These are phyloP conservation scores for Agrypnia vestita DNA, from an alignment of 1,140 invertebrate genomes.

Conservation along the genomic window DNA sequence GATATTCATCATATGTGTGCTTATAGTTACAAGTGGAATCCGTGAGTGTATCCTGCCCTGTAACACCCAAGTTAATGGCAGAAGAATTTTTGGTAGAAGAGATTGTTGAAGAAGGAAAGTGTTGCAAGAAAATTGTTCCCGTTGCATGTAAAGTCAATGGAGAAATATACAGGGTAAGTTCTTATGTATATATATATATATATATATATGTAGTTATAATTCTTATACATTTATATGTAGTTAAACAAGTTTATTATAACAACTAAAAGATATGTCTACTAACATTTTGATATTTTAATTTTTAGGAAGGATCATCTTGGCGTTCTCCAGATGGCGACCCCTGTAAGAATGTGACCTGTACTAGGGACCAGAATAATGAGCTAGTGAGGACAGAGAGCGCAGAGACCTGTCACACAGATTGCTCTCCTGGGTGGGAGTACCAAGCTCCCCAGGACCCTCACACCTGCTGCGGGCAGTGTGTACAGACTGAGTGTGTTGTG, in stretches of 20 bases:
- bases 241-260: no score
- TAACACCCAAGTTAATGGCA: conserved; percentile 64
- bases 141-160: conserved; percentile 74
- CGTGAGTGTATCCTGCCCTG: conserved; percentile 67
- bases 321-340: conserved; percentile 71
- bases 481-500: conserved; percentile 78
- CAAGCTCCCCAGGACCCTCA: conserved; percentile 64
- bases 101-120: conserved; percentile 68
- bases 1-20: background rate
- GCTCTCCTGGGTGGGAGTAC: conserved; percentile 76
- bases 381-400: conserved; percentile 71
- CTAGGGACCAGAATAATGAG: conserved; percentile 68
- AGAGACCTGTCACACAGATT: conserved; percentile 73
- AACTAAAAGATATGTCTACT: no score
- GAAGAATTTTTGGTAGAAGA: conserved; percentile 73
- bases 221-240: no score
- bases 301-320: conserved; percentile 75
- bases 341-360: conserved; percentile 77
- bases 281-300: background rate
- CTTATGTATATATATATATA: no score
- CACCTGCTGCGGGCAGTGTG: conserved; percentile 82
- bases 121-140: conserved; percentile 73
- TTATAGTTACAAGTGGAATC: conserved; percentile 69
- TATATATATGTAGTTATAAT: no score
- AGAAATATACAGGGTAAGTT: conserved; percentile 71